A percentile compares a stretch with the other conserved stretches of the same genome.
phyloP scores from a whole-genome alignment of 1,140 invertebrate genomes.

The Drosophila sp. region DNA sequence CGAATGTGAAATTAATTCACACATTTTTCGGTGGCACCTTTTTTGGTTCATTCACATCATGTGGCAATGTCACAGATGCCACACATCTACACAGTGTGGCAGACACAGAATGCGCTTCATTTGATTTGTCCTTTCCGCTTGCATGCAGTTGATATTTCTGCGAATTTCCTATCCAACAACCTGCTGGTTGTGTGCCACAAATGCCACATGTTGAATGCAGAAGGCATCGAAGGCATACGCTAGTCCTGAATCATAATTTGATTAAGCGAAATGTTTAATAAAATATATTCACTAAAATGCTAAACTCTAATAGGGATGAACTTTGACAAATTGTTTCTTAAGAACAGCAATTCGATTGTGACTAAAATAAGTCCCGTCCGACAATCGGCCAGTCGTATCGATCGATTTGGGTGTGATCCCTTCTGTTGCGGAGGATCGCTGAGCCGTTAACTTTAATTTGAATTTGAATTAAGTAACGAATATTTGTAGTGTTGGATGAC shows the following conservation, averaged over 20 bases:
- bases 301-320: no score
- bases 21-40: not conserved
- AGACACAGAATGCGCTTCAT: not conserved
- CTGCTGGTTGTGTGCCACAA: not conserved
- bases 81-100: not conserved
- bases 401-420: no score
- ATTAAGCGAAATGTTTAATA: not conserved
- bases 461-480: no score
- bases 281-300: no score
- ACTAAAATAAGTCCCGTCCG: no score
- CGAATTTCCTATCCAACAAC: not conserved
- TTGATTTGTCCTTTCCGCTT: not conserved
- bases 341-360: no score
- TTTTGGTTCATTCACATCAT: not conserved
- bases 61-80: slow-evolving; percentile 10
- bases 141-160: not conserved
- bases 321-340: no score
- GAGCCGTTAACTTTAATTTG: no score
- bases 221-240: not conserved
- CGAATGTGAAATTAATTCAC: slow-evolving; percentile 1
- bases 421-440: no score
- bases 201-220: slow-evolving; percentile 10
- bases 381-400: no score
- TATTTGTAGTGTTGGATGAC: no score
- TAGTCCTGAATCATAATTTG: not conserved